Base-by-base conservation (phyloP, 2,888 invertebrate species). In the Xanthorhoe designata region DNA sequence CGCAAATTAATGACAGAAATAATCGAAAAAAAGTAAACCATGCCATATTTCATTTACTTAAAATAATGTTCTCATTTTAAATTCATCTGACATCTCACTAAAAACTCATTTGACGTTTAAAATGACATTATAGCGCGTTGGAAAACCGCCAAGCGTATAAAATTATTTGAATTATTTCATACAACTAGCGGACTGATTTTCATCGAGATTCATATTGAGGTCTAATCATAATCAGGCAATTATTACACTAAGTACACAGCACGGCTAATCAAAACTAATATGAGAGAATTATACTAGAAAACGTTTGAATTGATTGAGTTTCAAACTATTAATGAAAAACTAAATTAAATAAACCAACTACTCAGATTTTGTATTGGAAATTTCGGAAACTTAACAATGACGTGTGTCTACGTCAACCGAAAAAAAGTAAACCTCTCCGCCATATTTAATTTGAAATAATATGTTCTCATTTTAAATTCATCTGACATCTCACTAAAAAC, bases 201-300 rank as follows among this genome's bases (percentile, higher is more conserved):
- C 72, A 77, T 82, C 32, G 92, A 91, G 91, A 91, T 84, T 84
- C 81, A 75, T 70, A 73, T 72, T 73, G 71, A 72, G 72, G 71
- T 77, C 72, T 76, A 71, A 69, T 32, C 32, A 57, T 60, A 61
- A 65, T 54, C 78, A 86, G 84, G 83, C 85, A 84, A 81, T 87
- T 87, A 89, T 71, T 81, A 58, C 64, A 64, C 91, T 92, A 92
- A 91, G 86, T 92, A 92, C 92, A 92, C 92, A 89, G 92, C 92
- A 92, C 92, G 90, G 90, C 91, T 92, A 92, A 91, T 86, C 81
- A 80, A 85, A 91, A 90, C 90, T 90, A 90, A 88, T 75, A 51
- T 84, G 83, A 87, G 86, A 88, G 87, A 88, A 86, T 73, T 86
- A 83, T 87, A 85, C 86, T 88, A 88, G 86, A 82, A 86, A 88